A percentile compares a stretch with the other conserved stretches of the same genome.
Evolutionary conservation across 1,140 invertebrate species (phyloP).

Genomic region (Brachionus plicatilis): DNA sequence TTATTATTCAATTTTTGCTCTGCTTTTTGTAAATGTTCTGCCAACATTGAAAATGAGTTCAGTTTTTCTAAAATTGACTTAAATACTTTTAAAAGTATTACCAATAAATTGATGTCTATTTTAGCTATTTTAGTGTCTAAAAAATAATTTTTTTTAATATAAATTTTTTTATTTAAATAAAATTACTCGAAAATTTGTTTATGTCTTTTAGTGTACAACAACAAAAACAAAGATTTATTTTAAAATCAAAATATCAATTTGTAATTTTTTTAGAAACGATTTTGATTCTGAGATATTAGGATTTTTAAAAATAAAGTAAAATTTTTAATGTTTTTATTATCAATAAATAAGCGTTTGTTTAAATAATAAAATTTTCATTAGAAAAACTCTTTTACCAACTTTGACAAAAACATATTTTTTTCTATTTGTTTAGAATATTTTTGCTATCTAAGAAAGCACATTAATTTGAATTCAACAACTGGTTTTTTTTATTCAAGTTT

Average conservation of each 20-base stretch:
- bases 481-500: neutral
- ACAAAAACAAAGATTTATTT: neutral
- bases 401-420: neutral
- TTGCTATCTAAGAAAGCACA: neutral
- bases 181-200: neutral
- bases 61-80: conserved; percentile 7
- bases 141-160: neutral
- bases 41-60: neutral
- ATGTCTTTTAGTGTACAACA: no score
- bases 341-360: neutral
- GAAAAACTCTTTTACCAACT: neutral
- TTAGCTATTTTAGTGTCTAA: neutral
- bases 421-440: neutral
- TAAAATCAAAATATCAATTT: no score
- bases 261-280: neutral
- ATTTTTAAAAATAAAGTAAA: neutral
- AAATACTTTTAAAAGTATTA: neutral
- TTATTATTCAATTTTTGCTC: neutral
- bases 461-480: neutral
- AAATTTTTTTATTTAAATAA: neutral
- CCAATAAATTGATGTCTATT: neutral
- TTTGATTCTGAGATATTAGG: neutral
- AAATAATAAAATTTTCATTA: neutral
- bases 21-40: neutral
- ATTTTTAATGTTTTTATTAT: neutral